Conservation (phyloP, 2,113 vertebrate species). For the Turnix velox region DNA sequence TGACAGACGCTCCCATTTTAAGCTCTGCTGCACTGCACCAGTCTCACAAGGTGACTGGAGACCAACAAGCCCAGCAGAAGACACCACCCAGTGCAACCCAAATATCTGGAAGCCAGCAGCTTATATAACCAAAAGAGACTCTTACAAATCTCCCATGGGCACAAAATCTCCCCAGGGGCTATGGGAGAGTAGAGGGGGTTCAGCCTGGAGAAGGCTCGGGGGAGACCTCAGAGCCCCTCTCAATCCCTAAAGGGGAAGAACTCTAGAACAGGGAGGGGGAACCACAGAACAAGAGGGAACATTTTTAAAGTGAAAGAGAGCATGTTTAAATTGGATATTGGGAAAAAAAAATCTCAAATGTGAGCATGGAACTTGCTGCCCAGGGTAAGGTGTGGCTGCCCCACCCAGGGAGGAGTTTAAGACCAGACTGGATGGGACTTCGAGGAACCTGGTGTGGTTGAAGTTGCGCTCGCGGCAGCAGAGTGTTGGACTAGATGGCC, state of each 20-base stretch:
- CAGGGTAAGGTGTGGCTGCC: fast-evolving
- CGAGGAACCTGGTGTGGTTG: fast-evolving
- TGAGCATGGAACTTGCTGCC: neutral
- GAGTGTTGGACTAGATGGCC: neutral
- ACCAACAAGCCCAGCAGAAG: neutral
- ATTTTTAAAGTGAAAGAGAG: neutral
- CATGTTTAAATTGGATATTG: fast-evolving
- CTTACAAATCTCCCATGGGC: neutral
- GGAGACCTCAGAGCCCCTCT: neutral
- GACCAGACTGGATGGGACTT: fast-evolving
- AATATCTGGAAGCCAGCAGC: neutral
- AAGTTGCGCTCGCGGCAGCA: neutral
- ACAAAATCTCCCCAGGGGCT: neutral
- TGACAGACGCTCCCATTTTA: fast-evolving
- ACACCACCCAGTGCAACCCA: fast-evolving
- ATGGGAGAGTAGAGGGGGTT: neutral
- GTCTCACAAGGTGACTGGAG: neutral
- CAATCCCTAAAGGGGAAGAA: neutral
- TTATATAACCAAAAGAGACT: neutral
- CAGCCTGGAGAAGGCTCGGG: neutral
- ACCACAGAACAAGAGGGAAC: neutral
- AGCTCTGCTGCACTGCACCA: neutral
- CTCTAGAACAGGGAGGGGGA: neutral
- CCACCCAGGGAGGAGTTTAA: neutral
- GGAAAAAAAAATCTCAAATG: fast-evolving